Evolutionary conservation across 2,113 vertebrate genomes (phyloP), one percentile per base, ranked within the genome.

Genomic region (Perca flavescens): DNA sequence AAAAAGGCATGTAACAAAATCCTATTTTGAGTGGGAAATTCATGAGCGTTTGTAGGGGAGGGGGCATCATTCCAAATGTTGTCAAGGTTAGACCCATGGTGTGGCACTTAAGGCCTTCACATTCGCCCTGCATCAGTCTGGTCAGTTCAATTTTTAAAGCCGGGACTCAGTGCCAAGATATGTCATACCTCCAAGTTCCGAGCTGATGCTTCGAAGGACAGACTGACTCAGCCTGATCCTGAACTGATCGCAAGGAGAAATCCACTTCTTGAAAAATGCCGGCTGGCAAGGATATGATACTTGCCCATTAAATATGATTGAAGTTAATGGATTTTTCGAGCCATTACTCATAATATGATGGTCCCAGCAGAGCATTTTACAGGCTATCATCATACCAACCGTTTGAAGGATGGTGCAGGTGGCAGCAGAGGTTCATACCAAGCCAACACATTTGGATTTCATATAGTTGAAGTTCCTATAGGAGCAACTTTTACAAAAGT

Each of bases 311-410:
- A 71, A 65, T 63, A 16, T 68, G 73, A 61, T n/a, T 66, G 64
- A 70, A 74, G 36, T 21, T 70, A 75, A 78, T 57, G 76, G 54
- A 19, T 4, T 77, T 54, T 22, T 57, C 6, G 11, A 66, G 52
- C 60, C 76, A 80, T 87, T 77, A 76, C 61, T 68, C 36, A 79
- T 25, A 10, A 58, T 36, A 12, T 63, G 28, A 70, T 5, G 69
- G 56, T 53, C 43, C 47, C 53, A 1, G 1, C 40, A 40, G 75
- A 68, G 58, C 21, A 17, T 61, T 65, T 64, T 62, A 54, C 61
- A 79, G 50, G n/a, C 66, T 36, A 34, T 68, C 56, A 70, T 62
- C 56, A 70, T 16, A 40, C 68, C 17, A 40, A 53, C 3, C 2
- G 22, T 47, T 43, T 82, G 70, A 86, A 75, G 25, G 54, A 78